These are phyloP conservation scores for Diarsia dahlii DNA, from an alignment of 2,888 invertebrate species.

Conservation along the genomic window DNA sequence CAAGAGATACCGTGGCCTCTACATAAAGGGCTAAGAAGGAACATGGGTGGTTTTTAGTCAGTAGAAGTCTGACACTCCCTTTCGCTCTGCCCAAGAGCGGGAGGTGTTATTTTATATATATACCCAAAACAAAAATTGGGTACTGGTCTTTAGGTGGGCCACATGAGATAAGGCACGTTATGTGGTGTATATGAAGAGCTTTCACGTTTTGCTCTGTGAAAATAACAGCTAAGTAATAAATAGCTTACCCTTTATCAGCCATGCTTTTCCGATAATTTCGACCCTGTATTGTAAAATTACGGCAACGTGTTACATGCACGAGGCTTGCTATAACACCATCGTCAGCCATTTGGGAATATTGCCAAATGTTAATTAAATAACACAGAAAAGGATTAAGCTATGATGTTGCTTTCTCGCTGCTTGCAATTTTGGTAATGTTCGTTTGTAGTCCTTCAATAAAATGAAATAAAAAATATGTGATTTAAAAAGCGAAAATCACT, in stretches of 20 bases:
- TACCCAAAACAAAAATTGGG: no score
- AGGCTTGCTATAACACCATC: constrained; percentile 21
- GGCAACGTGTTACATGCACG: constrained; percentile 34
- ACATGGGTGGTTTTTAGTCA: no score
- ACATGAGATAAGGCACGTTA: no score
- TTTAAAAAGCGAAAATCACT: background rate
- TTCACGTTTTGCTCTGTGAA: background rate
- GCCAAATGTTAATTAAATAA: background rate
- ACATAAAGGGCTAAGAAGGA: no score
- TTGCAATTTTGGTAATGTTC: background rate
- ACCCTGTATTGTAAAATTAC: constrained; percentile 1
- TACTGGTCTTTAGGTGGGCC: no score
- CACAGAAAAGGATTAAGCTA: background rate
- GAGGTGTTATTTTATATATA: no score
- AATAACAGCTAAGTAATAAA: background rate
- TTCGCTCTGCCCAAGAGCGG: no score
- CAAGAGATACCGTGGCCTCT: no score
- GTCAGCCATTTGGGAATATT: constrained; percentile 28
- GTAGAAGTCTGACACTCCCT: no score
- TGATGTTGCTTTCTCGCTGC: background rate
- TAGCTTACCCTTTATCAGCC: background rate
- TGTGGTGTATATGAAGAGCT: background rate
- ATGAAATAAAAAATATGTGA: background rate
- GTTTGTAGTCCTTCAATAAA: no score
- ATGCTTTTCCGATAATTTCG: background rate